A percentile compares a stretch with the other conserved stretches of the same genome.
Conservation (phyloP, 2,797 vertebrate species). For the Pangasius djambal region DNA sequence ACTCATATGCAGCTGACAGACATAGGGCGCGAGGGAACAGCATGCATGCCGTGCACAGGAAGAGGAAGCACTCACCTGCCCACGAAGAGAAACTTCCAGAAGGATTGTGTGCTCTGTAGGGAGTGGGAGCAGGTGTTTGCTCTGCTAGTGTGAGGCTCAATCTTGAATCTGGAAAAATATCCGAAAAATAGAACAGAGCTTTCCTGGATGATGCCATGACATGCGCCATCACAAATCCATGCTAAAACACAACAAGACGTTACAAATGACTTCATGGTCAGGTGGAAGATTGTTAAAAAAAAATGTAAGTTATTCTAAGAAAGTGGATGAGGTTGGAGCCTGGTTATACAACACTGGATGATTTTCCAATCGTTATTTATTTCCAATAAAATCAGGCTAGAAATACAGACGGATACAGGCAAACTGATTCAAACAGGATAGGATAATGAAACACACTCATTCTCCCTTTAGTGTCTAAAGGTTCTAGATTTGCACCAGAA, state of each 20-base stretch:
- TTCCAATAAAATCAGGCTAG: background rate
- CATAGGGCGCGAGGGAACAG: slow-evolving; percentile 27
- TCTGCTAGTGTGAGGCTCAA: background rate
- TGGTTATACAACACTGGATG: background rate
- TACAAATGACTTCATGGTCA: background rate
- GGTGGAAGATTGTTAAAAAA: background rate
- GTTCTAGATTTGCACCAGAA: background rate
- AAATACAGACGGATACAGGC: background rate
- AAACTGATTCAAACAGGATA: background rate
- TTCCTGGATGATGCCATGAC: background rate
- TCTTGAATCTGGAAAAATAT: background rate
- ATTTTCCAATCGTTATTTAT: background rate
- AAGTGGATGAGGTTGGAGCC: background rate
- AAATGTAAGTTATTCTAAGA: background rate
- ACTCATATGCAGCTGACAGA: slow-evolving; percentile 57
- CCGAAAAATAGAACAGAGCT: background rate
- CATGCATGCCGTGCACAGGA: slow-evolving; percentile 47
- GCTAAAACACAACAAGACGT: background rate
- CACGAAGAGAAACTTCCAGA: slow-evolving; percentile 55
- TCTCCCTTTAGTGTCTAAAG: background rate
- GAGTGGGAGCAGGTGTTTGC: slow-evolving; percentile 49
- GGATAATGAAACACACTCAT: background rate
- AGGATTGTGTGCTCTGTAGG: slow-evolving; percentile 25
- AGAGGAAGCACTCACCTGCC: slow-evolving; percentile 50
- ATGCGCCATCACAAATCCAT: background rate